Conservation (phyloP, 2,888 invertebrate genomes). For the Drosophila kokeensis region DNA sequence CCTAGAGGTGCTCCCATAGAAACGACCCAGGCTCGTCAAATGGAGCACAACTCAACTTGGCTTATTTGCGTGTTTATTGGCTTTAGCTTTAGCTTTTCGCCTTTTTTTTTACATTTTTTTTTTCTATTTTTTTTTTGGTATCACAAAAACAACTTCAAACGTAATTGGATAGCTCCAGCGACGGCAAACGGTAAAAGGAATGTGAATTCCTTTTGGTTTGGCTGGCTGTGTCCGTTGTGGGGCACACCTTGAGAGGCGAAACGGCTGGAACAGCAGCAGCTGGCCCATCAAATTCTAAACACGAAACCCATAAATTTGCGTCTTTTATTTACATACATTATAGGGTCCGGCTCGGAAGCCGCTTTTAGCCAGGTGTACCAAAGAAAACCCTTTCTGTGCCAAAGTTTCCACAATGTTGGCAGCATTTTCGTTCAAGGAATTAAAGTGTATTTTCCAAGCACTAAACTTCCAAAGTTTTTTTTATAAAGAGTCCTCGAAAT, state of each 20-base stretch:
- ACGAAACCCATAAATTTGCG: conserved; percentile 78
- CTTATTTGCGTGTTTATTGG: conserved; percentile 81
- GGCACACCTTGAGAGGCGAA: conserved; percentile 65
- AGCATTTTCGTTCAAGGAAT: conserved; percentile 30
- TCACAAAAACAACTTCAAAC: conserved; percentile 64
- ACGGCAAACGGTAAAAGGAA: conserved; percentile 41
- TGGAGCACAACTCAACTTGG: conserved; percentile 44
- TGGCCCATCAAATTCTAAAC: conserved; percentile 72
- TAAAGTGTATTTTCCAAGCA: conserved; percentile 42
- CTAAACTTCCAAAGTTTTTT: neutral
- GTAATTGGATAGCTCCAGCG: conserved; percentile 68
- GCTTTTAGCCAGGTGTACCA: conserved; percentile 28
- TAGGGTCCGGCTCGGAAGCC: conserved; percentile 39
- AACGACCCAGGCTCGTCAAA: conserved; percentile 16
- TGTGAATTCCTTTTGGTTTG: conserved; percentile 41
- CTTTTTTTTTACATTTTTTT: neutral
- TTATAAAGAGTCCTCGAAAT: neutral
- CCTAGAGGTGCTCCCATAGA: conserved; percentile 14
- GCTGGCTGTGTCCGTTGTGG: conserved; percentile 9
- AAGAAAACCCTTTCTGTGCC: conserved; percentile 16
- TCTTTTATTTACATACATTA: conserved; percentile 79
- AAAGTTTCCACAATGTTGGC: conserved; percentile 20
- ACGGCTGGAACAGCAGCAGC: conserved; percentile 38
- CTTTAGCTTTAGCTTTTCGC: conserved; percentile 48
- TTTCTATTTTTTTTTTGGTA: conserved; percentile 15